These are phyloP conservation scores for Himantopus leucocephalus DNA, from an alignment of 2,113 vertebrate genomes.

Conservation along the genomic window DNA sequence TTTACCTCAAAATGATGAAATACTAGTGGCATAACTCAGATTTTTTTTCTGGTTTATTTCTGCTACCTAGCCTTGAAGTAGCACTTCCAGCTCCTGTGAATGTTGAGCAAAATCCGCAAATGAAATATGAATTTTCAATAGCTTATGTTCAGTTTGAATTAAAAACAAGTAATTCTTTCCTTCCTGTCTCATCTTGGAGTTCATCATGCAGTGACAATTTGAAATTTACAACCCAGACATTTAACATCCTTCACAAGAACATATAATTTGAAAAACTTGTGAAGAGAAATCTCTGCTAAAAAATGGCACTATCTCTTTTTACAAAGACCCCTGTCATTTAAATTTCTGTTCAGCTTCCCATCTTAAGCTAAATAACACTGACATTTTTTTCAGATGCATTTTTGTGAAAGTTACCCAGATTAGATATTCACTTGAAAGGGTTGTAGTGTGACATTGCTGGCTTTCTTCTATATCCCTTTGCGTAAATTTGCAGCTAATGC, in stretches of 20 bases:
- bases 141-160: slow-evolving; percentile 45
- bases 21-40: not conserved
- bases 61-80: not conserved
- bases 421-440: slow-evolving; percentile 16
- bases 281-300: slow-evolving; percentile 68
- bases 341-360: slow-evolving; percentile 64
- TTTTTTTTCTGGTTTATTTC: not conserved
- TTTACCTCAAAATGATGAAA: slow-evolving; percentile 3
- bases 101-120: slow-evolving; percentile 47
- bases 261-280: slow-evolving; percentile 77
- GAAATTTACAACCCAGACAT: slow-evolving; percentile 67
- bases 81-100: slow-evolving; percentile 24
- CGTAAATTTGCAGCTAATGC: not conserved
- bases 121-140: slow-evolving; percentile 59
- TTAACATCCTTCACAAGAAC: slow-evolving; percentile 73
- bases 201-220: slow-evolving; percentile 69
- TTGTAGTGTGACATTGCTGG: slow-evolving; percentile 22
- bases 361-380: slow-evolving; percentile 67
- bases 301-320: slow-evolving; percentile 64
- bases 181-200: slow-evolving; percentile 48
- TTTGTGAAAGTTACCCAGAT: slow-evolving; percentile 58
- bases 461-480: not conserved
- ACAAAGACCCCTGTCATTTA: slow-evolving; percentile 69
- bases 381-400: slow-evolving; percentile 68
- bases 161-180: slow-evolving; percentile 58